Percentiles rank a stretch among this genome's conserved stretches.
Conservation (phyloP, 2,888 invertebrate species). For the Hetaerina titia region DNA sequence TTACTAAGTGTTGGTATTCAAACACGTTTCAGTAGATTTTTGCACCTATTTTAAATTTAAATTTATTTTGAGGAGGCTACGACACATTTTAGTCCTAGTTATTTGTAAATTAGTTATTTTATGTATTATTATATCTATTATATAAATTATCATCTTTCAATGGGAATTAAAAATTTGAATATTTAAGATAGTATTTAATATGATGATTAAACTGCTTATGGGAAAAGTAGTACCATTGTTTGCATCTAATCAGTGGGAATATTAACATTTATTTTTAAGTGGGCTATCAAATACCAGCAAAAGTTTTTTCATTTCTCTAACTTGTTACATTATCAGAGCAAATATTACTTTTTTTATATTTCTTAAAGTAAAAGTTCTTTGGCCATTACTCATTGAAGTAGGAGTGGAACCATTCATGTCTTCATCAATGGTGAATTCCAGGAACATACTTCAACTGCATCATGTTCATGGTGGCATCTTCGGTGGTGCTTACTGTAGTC, state of each 20-base stretch:
- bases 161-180: neutral
- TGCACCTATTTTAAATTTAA: slow-evolving; percentile 67
- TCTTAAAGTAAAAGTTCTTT: slow-evolving; percentile 32
- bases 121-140: slow-evolving; percentile 37
- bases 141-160: slow-evolving; percentile 7
- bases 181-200: neutral
- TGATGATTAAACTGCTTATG: neutral
- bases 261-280: neutral
- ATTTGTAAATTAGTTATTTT: slow-evolving; percentile 68
- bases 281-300: neutral
- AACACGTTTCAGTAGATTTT: slow-evolving; percentile 65
- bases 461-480: slow-evolving; percentile 99
- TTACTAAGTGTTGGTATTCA: slow-evolving; percentile 66
- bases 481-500: slow-evolving; percentile 97
- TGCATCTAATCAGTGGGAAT: neutral
- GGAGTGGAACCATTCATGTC: slow-evolving; percentile 75
- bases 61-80: slow-evolving; percentile 71
- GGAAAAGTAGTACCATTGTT: neutral
- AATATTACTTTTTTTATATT: neutral
- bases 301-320: slow-evolving; percentile 14
- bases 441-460: slow-evolving; percentile 99
- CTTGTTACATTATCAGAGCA: neutral
- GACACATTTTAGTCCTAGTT: slow-evolving; percentile 71
- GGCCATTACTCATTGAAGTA: slow-evolving; percentile 33
- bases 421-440: slow-evolving; percentile 78